Evolutionary conservation across 2,113 vertebrate species (phyloP), one percentile per base, ranked within the genome.

Genomic region (Tapirus terrestris): DNA sequence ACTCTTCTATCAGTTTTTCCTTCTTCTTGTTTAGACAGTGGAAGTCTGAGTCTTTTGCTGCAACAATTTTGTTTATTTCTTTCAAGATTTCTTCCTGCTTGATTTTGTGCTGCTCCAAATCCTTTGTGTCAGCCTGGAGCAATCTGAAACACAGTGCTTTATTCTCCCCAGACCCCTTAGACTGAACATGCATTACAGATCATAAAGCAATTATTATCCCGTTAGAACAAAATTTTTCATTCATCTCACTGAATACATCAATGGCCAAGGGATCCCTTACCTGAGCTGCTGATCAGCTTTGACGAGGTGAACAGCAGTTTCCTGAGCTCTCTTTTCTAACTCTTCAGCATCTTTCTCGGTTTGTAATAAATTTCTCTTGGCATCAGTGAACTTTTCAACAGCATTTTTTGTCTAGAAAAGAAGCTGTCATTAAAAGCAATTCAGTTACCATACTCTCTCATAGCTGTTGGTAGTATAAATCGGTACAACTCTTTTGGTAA

Each of bases 201-300:
- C 89, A 85, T 81, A 92, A 93, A 79, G 79, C 84, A 96, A 5
- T 63, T 13, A 5, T 23, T 23, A 48, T 29, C 77, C 36, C 56
- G 48, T 45, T 10, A 39, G 76, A 65, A 51, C 17, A 10, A 88
- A 92, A 67, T 29, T 33, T 90, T 13, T 48, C 89, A 13, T 63
- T 77, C 63, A 60, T 63, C 73, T 84, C 43, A 63, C 58, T 1
- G 2, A 21, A 7, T 20, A 79, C 21, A 36, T 60, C 51, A 51
- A 20, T 4, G 39, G 65, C 76, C 25, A 14, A 92, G 43, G 14
- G 6, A 77, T 13, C 8, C 21, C 13, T 25, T 97, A 99, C 99
- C 99, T 99, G 95, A 99, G 97, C 27, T 99, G 99, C 97, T 99
- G 98, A 81, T 98, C 98, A 25, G 99, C 99, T 95, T 98, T 99